Base-by-base conservation (phyloP, 30 jellyfish, hydroid and myxozoan genomes). In the Pelagia noctiluca region DNA sequence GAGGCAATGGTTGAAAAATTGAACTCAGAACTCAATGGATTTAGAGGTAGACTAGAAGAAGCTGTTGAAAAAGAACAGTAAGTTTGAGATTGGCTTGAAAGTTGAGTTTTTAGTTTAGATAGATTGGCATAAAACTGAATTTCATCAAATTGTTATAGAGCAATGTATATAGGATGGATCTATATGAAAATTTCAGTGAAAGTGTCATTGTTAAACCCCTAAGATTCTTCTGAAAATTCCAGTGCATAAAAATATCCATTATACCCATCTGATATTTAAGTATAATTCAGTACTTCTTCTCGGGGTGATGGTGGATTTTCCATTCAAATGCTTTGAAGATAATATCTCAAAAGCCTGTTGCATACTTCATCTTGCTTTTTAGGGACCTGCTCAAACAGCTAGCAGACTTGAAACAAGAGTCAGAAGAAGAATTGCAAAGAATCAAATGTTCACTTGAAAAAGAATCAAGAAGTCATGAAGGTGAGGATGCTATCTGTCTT, bases 11-110 rank as follows among this genome's bases (percentile, higher is more conserved):
- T 84, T 71, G 68, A 31, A 26, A 38, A 84, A 33, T 24, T 84
- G 21, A 74, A 35, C 25, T 49, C 32, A 28, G 83, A 73, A 21
- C 23, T 75, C 35, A 50, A 16, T 3, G 50, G 31, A 7, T 50
- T 60, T 54, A 49, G 61, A 37, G 42, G 7, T 25, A 47, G 50
- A 30, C 77, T 72, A 0, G 54, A 74, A 24, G 63, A 72, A 25
- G 83, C 88, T n/a, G 80, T 23, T 0, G 61, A 61, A 64, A 71
- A 50, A 49, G 88, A 63, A 50, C 72, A 60, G 94, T 84, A 32
- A 60, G 85, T 24, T 1, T 18, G n/a, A 50, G 1, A 42, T 16
- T 42, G 57, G 16, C 57, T 42, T 42, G 57, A 42, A 42, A 42
- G 57, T 42, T 42, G n/a, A n/a, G n/a, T n/a, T n/a, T n/a, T n/a